These are phyloP conservation scores for Acanthosepion esculentum DNA, from an alignment of 2,888 invertebrate genomes.

Conservation along the genomic window DNA sequence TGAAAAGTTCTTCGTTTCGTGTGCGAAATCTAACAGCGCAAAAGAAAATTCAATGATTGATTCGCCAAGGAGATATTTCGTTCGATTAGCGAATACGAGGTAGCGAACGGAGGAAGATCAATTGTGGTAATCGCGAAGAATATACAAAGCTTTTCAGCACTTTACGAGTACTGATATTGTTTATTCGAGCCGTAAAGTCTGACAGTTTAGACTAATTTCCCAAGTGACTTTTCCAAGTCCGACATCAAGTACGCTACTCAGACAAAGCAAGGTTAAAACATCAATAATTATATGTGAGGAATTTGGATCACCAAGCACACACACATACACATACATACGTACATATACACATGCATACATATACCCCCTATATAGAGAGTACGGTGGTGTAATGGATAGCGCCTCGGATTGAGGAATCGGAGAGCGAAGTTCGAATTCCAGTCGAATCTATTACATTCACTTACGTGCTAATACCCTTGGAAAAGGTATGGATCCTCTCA, in stretches of 20 bases:
- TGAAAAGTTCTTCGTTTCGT: background rate
- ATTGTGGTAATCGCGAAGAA: background rate
- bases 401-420: too few relatives aligned
- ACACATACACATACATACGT: background rate
- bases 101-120: background rate
- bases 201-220: background rate
- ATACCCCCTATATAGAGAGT: background rate
- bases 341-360: background rate
- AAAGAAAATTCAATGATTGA: background rate
- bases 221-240: background rate
- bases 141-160: background rate
- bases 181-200: too few relatives aligned
- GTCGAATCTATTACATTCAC: too few relatives aligned
- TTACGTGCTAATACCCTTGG: too few relatives aligned
- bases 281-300: background rate
- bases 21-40: background rate
- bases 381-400: too few relatives aligned
- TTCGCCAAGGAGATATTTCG: background rate
- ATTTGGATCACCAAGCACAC: background rate
- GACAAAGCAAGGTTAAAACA: background rate
- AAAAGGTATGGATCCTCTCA: too few relatives aligned
- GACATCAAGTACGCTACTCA: background rate
- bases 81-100: background rate
- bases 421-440: too few relatives aligned
- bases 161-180: background rate